Conservation (phyloP, 2,888 invertebrate genomes). For the Stramonita haemastoma region DNA sequence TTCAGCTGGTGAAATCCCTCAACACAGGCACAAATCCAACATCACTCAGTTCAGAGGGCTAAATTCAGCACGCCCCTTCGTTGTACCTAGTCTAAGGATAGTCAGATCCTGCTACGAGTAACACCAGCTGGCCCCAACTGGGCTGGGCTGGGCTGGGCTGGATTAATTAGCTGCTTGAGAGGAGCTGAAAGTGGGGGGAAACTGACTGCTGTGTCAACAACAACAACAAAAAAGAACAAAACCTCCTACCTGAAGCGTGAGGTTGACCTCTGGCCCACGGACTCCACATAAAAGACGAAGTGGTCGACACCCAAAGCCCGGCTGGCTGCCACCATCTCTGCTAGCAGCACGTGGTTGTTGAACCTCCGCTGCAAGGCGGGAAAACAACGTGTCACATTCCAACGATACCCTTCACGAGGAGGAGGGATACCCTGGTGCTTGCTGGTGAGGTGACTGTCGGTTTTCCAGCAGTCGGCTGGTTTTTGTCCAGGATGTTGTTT, state of each 20-base stretch:
- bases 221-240: too few relatives aligned
- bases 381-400: conserved; percentile 33
- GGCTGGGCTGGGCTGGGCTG: too few relatives aligned
- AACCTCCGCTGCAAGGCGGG: neutral
- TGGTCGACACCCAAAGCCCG: conserved; percentile 6
- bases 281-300: conserved; percentile 34
- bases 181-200: too few relatives aligned
- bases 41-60: too few relatives aligned
- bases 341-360: conserved; percentile 20
- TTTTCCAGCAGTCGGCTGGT: neutral
- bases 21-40: too few relatives aligned
- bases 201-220: too few relatives aligned
- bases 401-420: neutral
- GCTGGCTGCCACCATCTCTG: conserved; percentile 37
- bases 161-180: too few relatives aligned
- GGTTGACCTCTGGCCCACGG: neutral
- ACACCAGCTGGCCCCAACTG: too few relatives aligned
- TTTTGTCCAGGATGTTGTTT: neutral
- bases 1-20: too few relatives aligned
- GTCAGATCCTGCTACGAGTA: too few relatives aligned
- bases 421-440: neutral
- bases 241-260: neutral
- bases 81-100: too few relatives aligned
- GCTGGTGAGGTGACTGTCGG: neutral
- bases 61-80: too few relatives aligned